Percentiles rank a stretch among this genome's conserved stretches.
These are phyloP conservation scores for Mormyrus proboscirostris DNA, from an alignment of 2,797 vertebrate genomes.

Conservation along the genomic window DNA sequence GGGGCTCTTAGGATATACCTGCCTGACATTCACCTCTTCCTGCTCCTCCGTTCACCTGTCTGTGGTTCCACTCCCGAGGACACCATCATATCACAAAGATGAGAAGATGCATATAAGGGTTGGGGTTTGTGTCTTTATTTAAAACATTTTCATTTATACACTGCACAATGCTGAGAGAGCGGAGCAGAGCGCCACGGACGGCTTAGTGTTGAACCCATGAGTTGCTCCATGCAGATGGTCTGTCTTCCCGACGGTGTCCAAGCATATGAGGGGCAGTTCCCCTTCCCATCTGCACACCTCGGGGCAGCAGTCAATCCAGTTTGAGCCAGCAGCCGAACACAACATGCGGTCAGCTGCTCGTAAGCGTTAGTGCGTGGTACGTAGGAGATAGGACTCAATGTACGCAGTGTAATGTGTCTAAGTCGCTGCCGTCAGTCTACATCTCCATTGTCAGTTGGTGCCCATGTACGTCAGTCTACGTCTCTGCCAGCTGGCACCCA, in stretches of 20 bases:
- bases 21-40: not conserved
- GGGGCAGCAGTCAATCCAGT: not conserved
- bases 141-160: slow-evolving; percentile 6
- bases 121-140: slow-evolving; percentile 19
- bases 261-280: not conserved
- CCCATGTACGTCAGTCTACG: not conserved
- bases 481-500: not conserved
- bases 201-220: slow-evolving; percentile 5
- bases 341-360: not conserved
- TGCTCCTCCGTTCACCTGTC: not conserved
- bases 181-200: not conserved
- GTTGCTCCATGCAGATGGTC: not conserved
- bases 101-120: not conserved
- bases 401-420: not conserved
- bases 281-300: not conserved
- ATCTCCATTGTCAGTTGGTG: not conserved
- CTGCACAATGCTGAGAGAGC: not conserved
- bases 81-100: not conserved
- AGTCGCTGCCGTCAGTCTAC: not conserved
- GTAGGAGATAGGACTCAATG: not conserved
- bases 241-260: not conserved
- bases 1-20: not conserved
- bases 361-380: slow-evolving; percentile 14
- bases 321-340: not conserved
- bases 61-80: not conserved